Evolutionary conservation across 2,888 invertebrate species (phyloP), one percentile per base, ranked within the genome.

Genomic region (Chouioia cunea): DNA sequence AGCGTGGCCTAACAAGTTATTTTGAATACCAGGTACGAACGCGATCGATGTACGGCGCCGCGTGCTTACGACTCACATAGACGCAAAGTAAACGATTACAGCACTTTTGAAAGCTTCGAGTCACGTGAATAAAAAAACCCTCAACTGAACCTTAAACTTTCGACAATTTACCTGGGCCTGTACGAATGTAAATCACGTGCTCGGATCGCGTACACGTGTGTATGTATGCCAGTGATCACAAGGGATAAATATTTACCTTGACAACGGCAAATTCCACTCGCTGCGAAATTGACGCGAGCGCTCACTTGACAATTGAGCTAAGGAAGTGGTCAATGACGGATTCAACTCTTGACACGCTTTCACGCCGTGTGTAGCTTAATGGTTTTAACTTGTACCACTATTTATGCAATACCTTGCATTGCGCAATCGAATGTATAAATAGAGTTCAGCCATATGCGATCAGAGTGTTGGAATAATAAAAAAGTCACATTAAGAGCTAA

Each of bases 201-300:
- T 16, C n/a, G n/a, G n/a, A n/a, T 2, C 20, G 8, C 22, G 22
- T 22, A 65, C 23, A 14, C 16, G 16, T n/a, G 36, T 27, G 43
- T 46, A 20, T 23, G 23, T 27, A 36, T 3, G 23, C 22, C 47
- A 44, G 14, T 44, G 22, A 22, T 4, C 27, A 27, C 6, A 8
- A 20, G 22, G 20, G 47, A 59, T 64, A 69, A 69, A 69, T 69
- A 69, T 69, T 69, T 64, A 69, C 52, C 52, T 20, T 44, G 20
- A 10, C 43, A n/a, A 6, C 20, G 14, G 6, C 16, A 4, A 3
- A 14, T 20, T 52, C 20, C 43, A 52, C 8, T 18, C 47, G 2
- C 18, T 27, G 27, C 18, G n/a, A 52, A 23, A 16, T 48, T 60
- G 36, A 16, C 53, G 43, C 16, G 36, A 4, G 48, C 57, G 47